phyloP scores from a whole-genome alignment of 2,888 invertebrate species.

The Xanthia icteritia region DNA sequence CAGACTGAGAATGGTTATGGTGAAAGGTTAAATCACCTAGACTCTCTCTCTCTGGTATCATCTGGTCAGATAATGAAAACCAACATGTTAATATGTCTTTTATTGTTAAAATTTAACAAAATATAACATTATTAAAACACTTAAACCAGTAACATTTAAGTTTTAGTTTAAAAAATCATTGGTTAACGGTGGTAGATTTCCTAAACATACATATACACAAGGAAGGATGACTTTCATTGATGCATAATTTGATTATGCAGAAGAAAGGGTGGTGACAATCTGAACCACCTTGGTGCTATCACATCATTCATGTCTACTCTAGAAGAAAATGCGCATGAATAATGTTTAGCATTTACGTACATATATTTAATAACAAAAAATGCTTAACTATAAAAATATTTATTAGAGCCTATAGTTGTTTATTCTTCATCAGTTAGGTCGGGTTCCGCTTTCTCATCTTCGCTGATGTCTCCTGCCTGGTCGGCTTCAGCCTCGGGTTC shows the following conservation, averaged over 20 bases:
- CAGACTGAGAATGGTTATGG: not conserved
- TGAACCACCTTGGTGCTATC: constrained; percentile 76
- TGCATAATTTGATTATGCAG: constrained; percentile 84
- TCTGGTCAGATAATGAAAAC: constrained; percentile 35
- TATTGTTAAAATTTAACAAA: constrained; percentile 89
- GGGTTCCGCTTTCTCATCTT: constrained; percentile 88
- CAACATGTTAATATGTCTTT: constrained; percentile 83
- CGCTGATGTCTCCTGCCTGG: constrained; percentile 80
- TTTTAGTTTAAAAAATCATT: constrained; percentile 73
- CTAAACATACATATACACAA: constrained; percentile 61
- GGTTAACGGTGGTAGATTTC: constrained; percentile 79
- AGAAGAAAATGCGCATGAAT: constrained; percentile 77
- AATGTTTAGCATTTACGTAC: constrained; percentile 74
- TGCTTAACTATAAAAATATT: constrained; percentile 73
- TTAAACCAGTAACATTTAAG: constrained; percentile 81
- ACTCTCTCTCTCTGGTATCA: not conserved
- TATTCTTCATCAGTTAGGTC: constrained; percentile 90
- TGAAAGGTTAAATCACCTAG: not conserved
- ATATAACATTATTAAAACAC: constrained; percentile 86
- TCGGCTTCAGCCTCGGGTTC: constrained; percentile 75
- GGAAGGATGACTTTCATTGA: constrained; percentile 76
- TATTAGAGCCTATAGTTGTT: constrained; percentile 57
- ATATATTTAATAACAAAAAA: constrained; percentile 70
- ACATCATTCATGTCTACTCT: constrained; percentile 79
- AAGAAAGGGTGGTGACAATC: constrained; percentile 76